These are phyloP conservation scores for Agrotis puta DNA, from an alignment of 2,888 invertebrate species.

Conservation along the genomic window DNA sequence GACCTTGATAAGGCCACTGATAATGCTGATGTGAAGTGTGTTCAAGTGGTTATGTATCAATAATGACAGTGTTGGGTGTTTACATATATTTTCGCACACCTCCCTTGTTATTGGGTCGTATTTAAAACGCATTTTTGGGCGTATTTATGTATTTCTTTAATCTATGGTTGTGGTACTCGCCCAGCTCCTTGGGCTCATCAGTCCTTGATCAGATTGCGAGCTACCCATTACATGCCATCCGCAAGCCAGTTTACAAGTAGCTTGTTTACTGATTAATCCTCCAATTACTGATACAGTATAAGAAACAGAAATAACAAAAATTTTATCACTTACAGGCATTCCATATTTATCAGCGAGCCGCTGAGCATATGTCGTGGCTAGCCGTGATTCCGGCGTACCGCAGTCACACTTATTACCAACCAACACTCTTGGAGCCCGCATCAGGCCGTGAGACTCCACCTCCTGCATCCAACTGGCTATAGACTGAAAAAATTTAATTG, in stretches of 20 bases:
- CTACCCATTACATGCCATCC: no score
- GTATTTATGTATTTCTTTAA: no score
- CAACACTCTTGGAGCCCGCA: slow-evolving; percentile 93
- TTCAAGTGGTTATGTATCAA: slow-evolving; percentile 1
- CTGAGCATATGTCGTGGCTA: slow-evolving; percentile 94
- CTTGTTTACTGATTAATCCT: no score
- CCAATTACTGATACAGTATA: no score
- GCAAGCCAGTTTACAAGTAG: no score
- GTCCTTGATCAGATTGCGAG: no score
- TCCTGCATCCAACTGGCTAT: slow-evolving; percentile 95
- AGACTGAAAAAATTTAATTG: slow-evolving; percentile 78
- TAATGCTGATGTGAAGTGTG: slow-evolving; percentile 17
- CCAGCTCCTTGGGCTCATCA: no score
- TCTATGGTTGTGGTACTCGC: no score
- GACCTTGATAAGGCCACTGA: slow-evolving; percentile 34
- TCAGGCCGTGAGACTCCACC: slow-evolving; percentile 93
- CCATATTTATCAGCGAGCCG: slow-evolving; percentile 93
- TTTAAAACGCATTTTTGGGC: no score
- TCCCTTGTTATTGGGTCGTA: no score
- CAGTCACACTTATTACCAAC: slow-evolving; percentile 96
- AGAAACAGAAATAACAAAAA: no score
- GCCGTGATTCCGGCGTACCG: slow-evolving; percentile 89
- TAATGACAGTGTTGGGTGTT: background rate
- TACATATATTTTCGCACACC: no score
- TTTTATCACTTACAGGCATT: slow-evolving; percentile 92